Percentiles rank a stretch among this genome's conserved stretches.
Conservation (phyloP, 1,140 invertebrate genomes). For the Temnothorax nylanderi region DNA sequence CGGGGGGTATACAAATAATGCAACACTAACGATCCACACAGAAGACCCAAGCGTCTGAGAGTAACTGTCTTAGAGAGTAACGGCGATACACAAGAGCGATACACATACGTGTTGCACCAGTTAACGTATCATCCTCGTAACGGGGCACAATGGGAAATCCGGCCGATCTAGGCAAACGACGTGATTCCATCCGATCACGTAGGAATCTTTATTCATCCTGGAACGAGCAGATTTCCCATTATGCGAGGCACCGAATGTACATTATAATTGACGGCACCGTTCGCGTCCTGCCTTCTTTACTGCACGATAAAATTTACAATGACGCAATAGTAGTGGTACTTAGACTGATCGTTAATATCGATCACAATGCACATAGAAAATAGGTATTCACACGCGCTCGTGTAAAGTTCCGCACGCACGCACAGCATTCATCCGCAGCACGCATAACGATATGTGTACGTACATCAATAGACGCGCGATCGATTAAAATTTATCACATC, state of each 20-base stretch:
- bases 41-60: slow-evolving; percentile 22
- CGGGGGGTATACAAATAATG: slow-evolving; percentile 23
- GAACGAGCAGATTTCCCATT: slow-evolving; percentile 2
- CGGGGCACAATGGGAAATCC: not conserved
- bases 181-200: not conserved
- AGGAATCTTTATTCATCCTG: not conserved
- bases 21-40: slow-evolving; percentile 2
- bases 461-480: slow-evolving; percentile 58
- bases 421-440: not conserved
- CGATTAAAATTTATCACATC: slow-evolving; percentile 70
- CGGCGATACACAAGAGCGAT: not conserved
- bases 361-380: slow-evolving; percentile 58
- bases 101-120: not conserved
- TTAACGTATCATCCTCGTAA: not conserved
- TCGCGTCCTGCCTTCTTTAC: not conserved
- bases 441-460: slow-evolving; percentile 34
- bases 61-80: slow-evolving; percentile 22
- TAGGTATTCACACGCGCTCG: slow-evolving; percentile 14
- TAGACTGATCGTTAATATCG: slow-evolving; percentile 50
- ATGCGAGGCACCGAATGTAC: slow-evolving; percentile 32
- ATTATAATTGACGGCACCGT: slow-evolving; percentile 43
- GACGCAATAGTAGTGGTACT: slow-evolving; percentile 65
- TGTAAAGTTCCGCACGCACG: not conserved
- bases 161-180: not conserved
- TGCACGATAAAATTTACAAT: slow-evolving; percentile 61